A percentile compares a stretch with the other conserved stretches of the same genome.
These are phyloP conservation scores for Taxidea taxus DNA, from an alignment of 2,113 vertebrate species.

Conservation along the genomic window DNA sequence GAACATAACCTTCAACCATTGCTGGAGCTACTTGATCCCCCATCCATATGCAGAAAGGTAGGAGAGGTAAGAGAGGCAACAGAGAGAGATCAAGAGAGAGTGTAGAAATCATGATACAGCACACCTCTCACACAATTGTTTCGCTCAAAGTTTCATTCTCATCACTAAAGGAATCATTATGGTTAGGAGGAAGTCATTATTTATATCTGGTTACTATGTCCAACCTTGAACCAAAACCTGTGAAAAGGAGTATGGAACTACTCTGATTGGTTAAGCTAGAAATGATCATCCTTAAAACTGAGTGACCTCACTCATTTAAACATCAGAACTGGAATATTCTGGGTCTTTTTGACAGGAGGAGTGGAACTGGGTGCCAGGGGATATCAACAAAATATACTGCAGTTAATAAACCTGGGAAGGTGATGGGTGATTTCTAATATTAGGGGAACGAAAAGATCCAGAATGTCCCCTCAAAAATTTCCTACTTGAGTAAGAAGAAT, in stretches of 20 bases:
- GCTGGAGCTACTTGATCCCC: background rate
- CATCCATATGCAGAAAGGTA: background rate
- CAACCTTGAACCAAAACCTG: background rate
- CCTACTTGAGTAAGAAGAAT: background rate
- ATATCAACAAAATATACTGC: background rate
- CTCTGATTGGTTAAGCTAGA: background rate
- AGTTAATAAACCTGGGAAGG: background rate
- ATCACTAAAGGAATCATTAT: background rate
- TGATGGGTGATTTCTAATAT: background rate
- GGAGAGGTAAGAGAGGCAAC: background rate
- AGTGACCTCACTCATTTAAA: background rate
- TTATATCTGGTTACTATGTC: background rate
- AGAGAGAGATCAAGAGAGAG: background rate
- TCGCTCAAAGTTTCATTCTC: background rate
- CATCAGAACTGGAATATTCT: background rate
- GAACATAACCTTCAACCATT: background rate
- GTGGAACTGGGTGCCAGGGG: background rate
- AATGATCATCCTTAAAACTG: background rate
- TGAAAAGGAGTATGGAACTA: background rate
- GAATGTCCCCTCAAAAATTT: background rate
- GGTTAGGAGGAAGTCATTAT: background rate
- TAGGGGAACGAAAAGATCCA: background rate
- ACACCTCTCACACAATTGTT: background rate
- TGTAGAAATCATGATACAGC: background rate
- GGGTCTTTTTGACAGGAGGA: background rate